Evolutionary conservation across 2,797 vertebrate species (phyloP), one percentile per base, ranked within the genome.

Genomic region (Myotis pilosus): DNA sequence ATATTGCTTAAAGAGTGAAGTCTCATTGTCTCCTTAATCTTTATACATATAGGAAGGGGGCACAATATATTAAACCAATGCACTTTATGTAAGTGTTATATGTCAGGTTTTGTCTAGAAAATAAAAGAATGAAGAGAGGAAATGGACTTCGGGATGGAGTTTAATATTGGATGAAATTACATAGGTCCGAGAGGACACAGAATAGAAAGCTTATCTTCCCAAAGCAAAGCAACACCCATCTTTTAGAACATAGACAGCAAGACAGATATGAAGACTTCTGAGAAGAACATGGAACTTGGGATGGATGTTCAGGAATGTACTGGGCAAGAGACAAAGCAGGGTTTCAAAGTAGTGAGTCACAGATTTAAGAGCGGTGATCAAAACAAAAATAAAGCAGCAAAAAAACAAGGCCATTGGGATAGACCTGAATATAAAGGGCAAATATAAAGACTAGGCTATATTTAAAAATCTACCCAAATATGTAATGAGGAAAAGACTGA

Each of bases 121-220:
- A 74, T 16, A 60, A 72, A 30, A 91, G 38, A 88, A 89, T 64
- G 17, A 75, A 78, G 44, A 79, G 6, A 71, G 17, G 69, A 89
- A 72, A 91, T 72, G 11, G 20, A 28, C n/a, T 62, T 6, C 86
- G 10, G 4, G 25, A 16, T 82, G 20, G 17, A 11, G 33, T 41
- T 91, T 81, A 93, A 57, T 91, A 72, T 17, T 72, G 25, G 68
- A 60, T 83, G 51, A 95, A 94, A 78, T 87, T 78, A 49, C 8
- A 28, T 15, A 86, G 12, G 16, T 49, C 12, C 9, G 87, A 76
- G 53, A 88, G 7, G 36, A 71, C 55, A 33, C 3, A 83, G 9
- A 89, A 92, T 20, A 38, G 36, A 94, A 16, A 82, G 8, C 36
- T 53, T 74, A 47, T 81, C n/a, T 87, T 91, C 19, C 47, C 6